Evolutionary conservation across 2,113 vertebrate genomes (phyloP).

Genomic region (Cepphus grylle): DNA sequence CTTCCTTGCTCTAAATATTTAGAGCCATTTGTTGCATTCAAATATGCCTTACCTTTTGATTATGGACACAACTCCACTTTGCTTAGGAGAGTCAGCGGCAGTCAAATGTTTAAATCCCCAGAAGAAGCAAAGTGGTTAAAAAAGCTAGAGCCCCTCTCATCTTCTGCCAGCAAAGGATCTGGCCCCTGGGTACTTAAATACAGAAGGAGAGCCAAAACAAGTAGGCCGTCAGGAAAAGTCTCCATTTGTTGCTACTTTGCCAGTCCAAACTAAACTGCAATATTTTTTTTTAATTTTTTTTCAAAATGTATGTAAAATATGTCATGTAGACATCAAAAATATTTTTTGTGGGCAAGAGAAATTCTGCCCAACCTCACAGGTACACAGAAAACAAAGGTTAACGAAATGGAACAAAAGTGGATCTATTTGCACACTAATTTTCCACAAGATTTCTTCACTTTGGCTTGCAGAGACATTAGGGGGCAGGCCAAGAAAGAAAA

Average conservation of each 20-base stretch:
- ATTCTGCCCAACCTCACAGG: neutral
- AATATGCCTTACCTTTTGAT: neutral
- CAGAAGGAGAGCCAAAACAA: neutral
- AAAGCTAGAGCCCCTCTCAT: neutral
- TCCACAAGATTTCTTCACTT: neutral
- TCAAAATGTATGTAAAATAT: neutral
- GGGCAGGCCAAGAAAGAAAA: neutral
- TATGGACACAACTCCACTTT: neutral
- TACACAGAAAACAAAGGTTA: neutral
- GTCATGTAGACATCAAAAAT: neutral
- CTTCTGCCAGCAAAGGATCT: neutral
- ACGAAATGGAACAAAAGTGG: neutral
- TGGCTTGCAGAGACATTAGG: neutral
- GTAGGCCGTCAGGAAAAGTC: neutral
- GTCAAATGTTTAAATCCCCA: neutral
- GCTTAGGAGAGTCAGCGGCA: neutral
- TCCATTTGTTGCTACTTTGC: neutral
- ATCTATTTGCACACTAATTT: neutral
- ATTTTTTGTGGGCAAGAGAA: neutral
- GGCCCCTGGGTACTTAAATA: neutral
- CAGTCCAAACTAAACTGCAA: neutral
- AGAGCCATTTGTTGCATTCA: neutral
- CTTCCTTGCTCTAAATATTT: slow-evolving; percentile 20
- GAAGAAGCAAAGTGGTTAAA: neutral
- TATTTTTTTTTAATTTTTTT: neutral